Evolutionary conservation across 2,113 vertebrate genomes (phyloP), one percentile per base, ranked within the genome.

Genomic region (Scolopax mira): DNA sequence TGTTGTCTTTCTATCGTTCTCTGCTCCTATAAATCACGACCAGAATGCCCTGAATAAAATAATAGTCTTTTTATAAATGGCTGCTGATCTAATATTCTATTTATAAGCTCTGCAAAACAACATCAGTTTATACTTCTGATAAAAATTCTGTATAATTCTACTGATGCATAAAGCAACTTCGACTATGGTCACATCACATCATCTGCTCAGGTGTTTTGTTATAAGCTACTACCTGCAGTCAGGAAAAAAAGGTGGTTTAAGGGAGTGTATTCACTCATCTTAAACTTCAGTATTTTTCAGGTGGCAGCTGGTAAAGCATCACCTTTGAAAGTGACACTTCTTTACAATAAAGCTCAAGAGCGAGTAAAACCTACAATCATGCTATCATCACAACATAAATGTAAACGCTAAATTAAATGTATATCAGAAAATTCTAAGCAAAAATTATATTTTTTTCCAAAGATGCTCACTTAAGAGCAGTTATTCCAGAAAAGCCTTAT

Each of bases 41-140:
- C 80, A 86, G 33, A 66, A 86, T 66, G 64, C 28, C 69, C 57
- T 37, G 39, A 93, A 90, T 83, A 95, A 96, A 88, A 97, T 31
- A 96, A 87, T 23, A 88, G 85, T 69, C 61, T 89, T 93, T 96
- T 96, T 91, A 70, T 73, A 94, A 57, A 86, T 27, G 81, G 83
- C 27, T 90, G 88, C 60, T 89, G 94, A 95, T 83, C 85, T 96
- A 96, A 94, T 79, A 86, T 60, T 91, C 88, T 89, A 70, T 89
- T 94, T 96, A 93, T 89, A 82, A 94, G 85, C 61, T 55, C 80
- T 80, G 82, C 72, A 93, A 88, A 93, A 77, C 28, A 96, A 78
- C 49, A 70, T 71, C 35, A 69, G 82, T 90, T 70, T 92, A 39
- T 51, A 88, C 48, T 79, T 90, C 84, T 88, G 83, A 88, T 93